Evolutionary conservation across 2,797 vertebrate species (phyloP), one percentile per base, ranked within the genome.

Genomic region (Brachymystax lenok): DNA sequence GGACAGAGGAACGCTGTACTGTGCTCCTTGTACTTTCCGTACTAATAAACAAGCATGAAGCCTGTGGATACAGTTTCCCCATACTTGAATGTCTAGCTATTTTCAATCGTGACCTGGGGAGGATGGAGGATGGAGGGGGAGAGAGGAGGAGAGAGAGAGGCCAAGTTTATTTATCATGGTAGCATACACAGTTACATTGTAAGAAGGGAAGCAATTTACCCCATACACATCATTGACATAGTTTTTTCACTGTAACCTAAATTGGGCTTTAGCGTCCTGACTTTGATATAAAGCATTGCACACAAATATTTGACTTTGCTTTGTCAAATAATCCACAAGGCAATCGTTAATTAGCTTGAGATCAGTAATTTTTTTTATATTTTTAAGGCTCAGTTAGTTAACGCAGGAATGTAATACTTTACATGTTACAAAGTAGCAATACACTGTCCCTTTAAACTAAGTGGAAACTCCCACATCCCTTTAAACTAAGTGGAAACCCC

Each of bases 361-460:
- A 46, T 46, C 10, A 12, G 40, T 46, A 46, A 46, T n/a, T n/a
- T n/a, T n/a, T n/a, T n/a, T n/a, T n/a, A 0, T 3, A 8, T 46
- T 10, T 46, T 12, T 24, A 12, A 61, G 8, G 59, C 59, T 61
- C 2, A 63, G 24, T 63, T 12, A 24, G 21, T 4, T 63, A 63
- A 63, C 27, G 5, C 5, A 24, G 3, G 21, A 63, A 63, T 63
- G 0, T 4, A 24, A 24, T 63, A 10, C 8, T 61, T 63, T 63
- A 63, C 21, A 59, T 59, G 19, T 59, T 21, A 59, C 40, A 46
- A 59, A 59, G 21, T 21, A 4, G 10, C 66, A 71, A 46, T 75
- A 85, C 82, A 88, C 79, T 86, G 84, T 90, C 89, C 88, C 21
- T 13, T 13, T 27, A 13, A 46, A 46, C 0, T 46, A 46, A 46